Percentiles rank a stretch among this genome's conserved stretches.
phyloP scores from a whole-genome alignment of 1,140 invertebrate genomes.

The Lucilia sericata region DNA sequence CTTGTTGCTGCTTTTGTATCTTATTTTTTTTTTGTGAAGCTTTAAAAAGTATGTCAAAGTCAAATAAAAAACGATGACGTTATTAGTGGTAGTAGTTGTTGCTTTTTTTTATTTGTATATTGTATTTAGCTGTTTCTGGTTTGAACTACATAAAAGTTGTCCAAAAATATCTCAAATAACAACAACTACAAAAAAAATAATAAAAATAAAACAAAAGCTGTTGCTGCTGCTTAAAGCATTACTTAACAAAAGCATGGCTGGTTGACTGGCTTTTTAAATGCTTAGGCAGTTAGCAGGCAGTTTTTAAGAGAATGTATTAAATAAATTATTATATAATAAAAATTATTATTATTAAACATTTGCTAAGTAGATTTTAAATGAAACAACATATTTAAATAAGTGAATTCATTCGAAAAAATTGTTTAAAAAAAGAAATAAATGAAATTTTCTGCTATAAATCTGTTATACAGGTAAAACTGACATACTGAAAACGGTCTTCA shows the following conservation, averaged over 20 bases:
- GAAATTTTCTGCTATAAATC: too few relatives aligned
- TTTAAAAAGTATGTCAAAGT: slow-evolving; percentile 40
- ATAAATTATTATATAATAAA: not conserved
- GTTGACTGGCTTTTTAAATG: not conserved
- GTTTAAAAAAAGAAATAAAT: too few relatives aligned
- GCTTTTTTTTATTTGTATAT: slow-evolving; percentile 1
- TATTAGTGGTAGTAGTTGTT: not conserved
- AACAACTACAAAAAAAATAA: not conserved
- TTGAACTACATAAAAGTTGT: slow-evolving; percentile 27
- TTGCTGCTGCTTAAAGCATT: slow-evolving; percentile 10
- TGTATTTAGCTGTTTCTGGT: not conserved
- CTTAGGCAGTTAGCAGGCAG: not conserved
- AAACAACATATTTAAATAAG: not conserved
- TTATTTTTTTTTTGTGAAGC: not conserved
- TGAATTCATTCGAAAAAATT: too few relatives aligned
- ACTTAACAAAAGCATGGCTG: not conserved
- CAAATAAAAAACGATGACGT: slow-evolving; percentile 40
- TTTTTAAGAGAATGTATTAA: slow-evolving; percentile 6
- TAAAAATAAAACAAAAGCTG: slow-evolving; percentile 10
- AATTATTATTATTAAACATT: not conserved
- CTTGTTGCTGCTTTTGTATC: not conserved
- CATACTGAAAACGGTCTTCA: too few relatives aligned
- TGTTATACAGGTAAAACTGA: too few relatives aligned
- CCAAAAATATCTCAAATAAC: slow-evolving; percentile 21
- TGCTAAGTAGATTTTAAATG: not conserved